phyloP scores from a whole-genome alignment of 2,888 invertebrate species.

The Coecobrya sp. region DNA sequence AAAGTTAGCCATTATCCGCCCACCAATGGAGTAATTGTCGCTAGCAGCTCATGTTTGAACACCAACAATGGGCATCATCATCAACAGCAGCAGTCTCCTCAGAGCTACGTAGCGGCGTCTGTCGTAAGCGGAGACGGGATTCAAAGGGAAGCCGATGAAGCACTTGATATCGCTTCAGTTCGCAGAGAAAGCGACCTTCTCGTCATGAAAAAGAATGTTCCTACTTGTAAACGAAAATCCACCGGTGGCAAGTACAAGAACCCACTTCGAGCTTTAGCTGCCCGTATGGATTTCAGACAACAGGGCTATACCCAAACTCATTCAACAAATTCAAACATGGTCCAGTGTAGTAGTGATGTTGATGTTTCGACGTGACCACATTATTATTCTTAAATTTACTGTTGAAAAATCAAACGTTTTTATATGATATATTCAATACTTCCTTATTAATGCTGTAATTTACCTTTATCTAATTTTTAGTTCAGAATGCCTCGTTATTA shows the following conservation, averaged over 20 bases:
- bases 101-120: neutral
- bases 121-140: neutral
- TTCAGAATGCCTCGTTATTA: neutral
- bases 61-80: neutral
- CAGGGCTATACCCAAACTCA: constrained; percentile 84
- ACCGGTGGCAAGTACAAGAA: constrained; percentile 82
- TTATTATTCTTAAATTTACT: constrained; percentile 29
- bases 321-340: constrained; percentile 58
- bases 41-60: neutral
- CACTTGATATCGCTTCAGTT: constrained; percentile 77
- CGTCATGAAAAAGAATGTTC: constrained; percentile 85
- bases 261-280: constrained; percentile 85
- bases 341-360: constrained; percentile 79
- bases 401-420: constrained; percentile 10
- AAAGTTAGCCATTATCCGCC: constrained; percentile 64
- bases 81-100: neutral
- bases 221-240: constrained; percentile 82
- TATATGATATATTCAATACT: neutral
- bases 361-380: constrained; percentile 78
- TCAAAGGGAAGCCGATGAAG: neutral
- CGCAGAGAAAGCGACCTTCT: constrained; percentile 84
- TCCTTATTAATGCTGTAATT: neutral
- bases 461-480: neutral
- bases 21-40: constrained; percentile 30
- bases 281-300: constrained; percentile 85